Evolutionary conservation across 1,140 invertebrate genomes (phyloP).

Genomic region (Hycleus cichorii): DNA sequence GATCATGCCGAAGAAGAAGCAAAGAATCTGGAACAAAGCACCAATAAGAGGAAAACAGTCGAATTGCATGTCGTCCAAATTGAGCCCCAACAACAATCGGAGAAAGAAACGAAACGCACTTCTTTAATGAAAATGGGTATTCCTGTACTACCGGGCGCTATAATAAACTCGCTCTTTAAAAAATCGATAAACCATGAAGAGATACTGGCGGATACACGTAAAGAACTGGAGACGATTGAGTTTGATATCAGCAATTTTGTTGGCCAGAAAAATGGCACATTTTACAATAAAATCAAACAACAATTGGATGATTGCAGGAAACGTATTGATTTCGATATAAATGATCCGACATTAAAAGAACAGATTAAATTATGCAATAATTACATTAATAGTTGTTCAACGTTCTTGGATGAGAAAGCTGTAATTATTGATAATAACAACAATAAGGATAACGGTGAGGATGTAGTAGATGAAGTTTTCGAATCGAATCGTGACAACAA

Average conservation of each 20-base stretch:
- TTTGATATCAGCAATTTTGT: conserved; percentile 26
- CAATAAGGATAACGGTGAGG: conserved; percentile 16
- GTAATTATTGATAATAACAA: conserved; percentile 15
- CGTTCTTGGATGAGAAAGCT: conserved; percentile 28
- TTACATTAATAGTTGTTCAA: conserved; percentile 26
- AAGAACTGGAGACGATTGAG: conserved; percentile 21
- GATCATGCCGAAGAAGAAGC: no score
- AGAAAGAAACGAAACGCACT: conserved; percentile 21
- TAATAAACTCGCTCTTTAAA: conserved; percentile 8
- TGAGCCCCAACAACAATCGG: conserved; percentile 10
- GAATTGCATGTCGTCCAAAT: conserved; percentile 22
- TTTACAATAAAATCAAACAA: conserved; percentile 7
- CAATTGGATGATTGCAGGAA: not conserved
- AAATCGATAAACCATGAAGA: not conserved
- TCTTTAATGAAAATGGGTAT: conserved; percentile 29
- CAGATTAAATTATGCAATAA: conserved; percentile 20
- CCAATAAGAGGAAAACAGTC: conserved; percentile 19
- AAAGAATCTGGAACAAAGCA: no score
- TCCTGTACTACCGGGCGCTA: conserved; percentile 27
- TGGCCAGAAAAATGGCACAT: conserved; percentile 18
- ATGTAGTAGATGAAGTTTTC: not conserved
- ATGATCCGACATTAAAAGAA: conserved; percentile 18
- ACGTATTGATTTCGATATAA: not conserved
- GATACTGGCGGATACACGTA: conserved; percentile 18
- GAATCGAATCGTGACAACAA: no score